Base-by-base conservation (phyloP, 2,888 invertebrate species). In the Tholera decimalis region DNA sequence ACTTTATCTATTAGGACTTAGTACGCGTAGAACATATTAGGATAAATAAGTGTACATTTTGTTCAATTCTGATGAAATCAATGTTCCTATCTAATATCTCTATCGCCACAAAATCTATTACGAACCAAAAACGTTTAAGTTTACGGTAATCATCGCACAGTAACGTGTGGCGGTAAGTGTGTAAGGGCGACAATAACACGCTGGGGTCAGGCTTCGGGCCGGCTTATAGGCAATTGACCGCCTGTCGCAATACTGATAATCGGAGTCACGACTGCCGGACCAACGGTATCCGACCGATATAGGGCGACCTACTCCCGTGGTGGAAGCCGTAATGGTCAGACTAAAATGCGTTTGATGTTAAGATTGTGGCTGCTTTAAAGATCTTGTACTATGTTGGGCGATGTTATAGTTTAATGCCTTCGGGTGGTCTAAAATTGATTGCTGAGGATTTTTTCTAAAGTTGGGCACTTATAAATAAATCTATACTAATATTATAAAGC, bases 241-340 rank as follows among this genome's bases (percentile, higher is more conserved):
- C 82, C 63, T 77, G 85, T 81, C 69, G 80, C 74, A 84, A 83
- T 83, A 83, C 74, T 85, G 89, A 91, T 91, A 89, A 90, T 86
- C 83, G 81, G 66, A 84, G 85, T 87, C 85, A 87, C 87, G 86
- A 85, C 71, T 83, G 64, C 58, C 63, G 58, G 37, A 73, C 60
- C 62, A 85, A 83, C 83, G 83, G 82, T 82, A 83, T 65, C 62
- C 56, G 50, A 50, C 67, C 70, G 77, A 73, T 70, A 68, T 66
- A 63, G 55, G 22, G 33, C 55, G 37, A 35, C 43, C 56, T 50
- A 26, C 60, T 58, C 18, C 67, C 33, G 58, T 39, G 57, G 30
- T 18, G 33, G 57, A 41, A 47, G 5, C 15, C 9, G 58, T 66
- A 41, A 73, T 54, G 26, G 44, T 43, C n/a, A 24, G 9, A 47